phyloP scores from a whole-genome alignment of 2,113 vertebrate genomes.

The Pelecanus crispus region DNA sequence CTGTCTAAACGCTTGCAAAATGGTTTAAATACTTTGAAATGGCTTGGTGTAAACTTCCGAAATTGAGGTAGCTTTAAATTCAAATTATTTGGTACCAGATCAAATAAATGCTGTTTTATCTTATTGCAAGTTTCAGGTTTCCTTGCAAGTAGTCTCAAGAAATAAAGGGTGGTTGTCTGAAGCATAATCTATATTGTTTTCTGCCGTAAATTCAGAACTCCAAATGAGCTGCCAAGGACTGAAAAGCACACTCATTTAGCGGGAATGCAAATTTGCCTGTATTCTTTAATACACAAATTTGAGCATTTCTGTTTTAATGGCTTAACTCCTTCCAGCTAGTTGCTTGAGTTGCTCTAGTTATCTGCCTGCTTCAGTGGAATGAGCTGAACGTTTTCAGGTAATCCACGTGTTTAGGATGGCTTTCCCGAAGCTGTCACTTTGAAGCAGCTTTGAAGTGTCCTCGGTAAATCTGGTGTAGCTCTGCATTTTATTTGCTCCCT shows the following conservation, averaged over 20 bases:
- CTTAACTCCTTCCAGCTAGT: background rate
- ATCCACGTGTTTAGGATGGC: background rate
- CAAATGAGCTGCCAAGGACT: background rate
- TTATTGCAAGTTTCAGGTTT: background rate
- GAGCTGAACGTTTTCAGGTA: background rate
- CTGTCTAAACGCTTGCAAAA: background rate
- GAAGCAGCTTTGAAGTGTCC: background rate
- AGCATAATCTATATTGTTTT: background rate
- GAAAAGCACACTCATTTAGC: background rate
- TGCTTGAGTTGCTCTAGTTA: background rate
- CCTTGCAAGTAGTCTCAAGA: background rate
- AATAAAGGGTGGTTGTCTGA: background rate
- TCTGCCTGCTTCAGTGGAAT: background rate
- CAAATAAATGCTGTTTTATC: background rate
- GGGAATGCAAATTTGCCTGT: background rate
- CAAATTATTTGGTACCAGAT: background rate
- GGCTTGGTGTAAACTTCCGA: background rate
- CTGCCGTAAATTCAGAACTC: background rate
- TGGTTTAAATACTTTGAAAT: background rate
- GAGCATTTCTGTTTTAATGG: rapidly evolving
- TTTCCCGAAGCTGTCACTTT: background rate
- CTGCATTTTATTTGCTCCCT: background rate
- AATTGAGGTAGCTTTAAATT: background rate
- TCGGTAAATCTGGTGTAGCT: background rate
- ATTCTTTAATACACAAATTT: background rate